Conservation (phyloP, 2,113 vertebrate genomes). For the Nerophis ophidion region DNA sequence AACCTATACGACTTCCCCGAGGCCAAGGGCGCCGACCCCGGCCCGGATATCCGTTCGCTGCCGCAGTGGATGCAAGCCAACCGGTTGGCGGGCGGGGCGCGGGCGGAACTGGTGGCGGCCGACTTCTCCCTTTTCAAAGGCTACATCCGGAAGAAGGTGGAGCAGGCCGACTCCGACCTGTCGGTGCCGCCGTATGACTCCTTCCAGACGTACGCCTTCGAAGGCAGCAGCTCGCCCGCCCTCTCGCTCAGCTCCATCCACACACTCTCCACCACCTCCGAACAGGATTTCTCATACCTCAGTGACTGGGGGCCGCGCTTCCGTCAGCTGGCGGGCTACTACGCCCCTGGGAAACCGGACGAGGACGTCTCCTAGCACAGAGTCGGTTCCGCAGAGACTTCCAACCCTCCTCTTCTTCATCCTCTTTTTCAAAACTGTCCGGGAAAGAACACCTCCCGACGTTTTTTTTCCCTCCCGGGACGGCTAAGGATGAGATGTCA, state of each 20-base stretch:
- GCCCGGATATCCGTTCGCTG: constrained; percentile 78
- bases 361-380: constrained; percentile 81
- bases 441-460: constrained; percentile 29
- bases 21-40: constrained; percentile 77
- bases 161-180: constrained; percentile 88
- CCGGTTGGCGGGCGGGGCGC: constrained; percentile 43
- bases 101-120: constrained; percentile 66
- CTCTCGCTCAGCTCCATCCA: constrained; percentile 95
- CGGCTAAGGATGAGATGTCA: too few species aligned
- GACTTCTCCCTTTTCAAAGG: constrained; percentile 95
- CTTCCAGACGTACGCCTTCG: constrained; percentile 97
- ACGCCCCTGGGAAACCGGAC: constrained; percentile 78
- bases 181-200: constrained; percentile 97
- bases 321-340: constrained; percentile 90
- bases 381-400: constrained; percentile 33
- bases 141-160: constrained; percentile 95
- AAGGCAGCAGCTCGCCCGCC: constrained; percentile 85
- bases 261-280: constrained; percentile 84
- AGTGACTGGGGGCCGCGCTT: constrained; percentile 92
- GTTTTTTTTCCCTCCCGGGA: too few species aligned
- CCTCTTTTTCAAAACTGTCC: constrained; percentile 27
- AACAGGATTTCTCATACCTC: constrained; percentile 97
- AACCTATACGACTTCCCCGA: constrained; percentile 96
- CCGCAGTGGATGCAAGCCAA: constrained; percentile 81
- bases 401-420: constrained; percentile 13